phyloP scores from a whole-genome alignment of 2,797 vertebrate genomes.

The Setipinna tenuifilis region DNA sequence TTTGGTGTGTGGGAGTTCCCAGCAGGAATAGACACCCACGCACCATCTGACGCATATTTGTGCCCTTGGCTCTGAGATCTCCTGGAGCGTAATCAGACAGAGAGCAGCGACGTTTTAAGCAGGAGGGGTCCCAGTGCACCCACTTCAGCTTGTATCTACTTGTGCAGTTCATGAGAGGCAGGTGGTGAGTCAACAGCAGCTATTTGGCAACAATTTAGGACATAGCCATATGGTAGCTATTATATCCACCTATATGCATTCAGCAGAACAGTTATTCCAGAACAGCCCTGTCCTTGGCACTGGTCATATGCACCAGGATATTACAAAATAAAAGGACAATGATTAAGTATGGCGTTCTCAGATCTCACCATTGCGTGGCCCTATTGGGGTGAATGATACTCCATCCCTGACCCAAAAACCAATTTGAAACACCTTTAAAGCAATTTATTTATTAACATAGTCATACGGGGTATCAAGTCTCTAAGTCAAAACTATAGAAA shows the following conservation, averaged over 20 bases:
- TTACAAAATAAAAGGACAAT: neutral
- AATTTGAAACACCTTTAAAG: too few relatives aligned
- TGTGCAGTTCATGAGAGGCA: neutral
- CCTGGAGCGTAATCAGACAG: neutral
- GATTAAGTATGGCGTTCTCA: neutral
- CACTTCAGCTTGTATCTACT: neutral
- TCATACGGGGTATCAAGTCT: too few relatives aligned
- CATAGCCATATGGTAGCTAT: neutral
- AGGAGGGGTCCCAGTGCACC: neutral
- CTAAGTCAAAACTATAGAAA: too few relatives aligned
- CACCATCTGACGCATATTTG: constrained; percentile 18
- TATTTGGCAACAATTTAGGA: constrained; percentile 9
- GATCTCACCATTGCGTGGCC: too few relatives aligned
- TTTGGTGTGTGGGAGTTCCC: constrained; percentile 50
- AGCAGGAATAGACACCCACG: constrained; percentile 46
- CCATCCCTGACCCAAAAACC: too few relatives aligned
- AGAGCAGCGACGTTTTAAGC: neutral
- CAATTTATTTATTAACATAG: too few relatives aligned
- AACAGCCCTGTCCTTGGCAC: neutral
- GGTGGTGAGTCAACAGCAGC: constrained; percentile 13
- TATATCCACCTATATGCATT: neutral
- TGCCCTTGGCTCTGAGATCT: neutral
- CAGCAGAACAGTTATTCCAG: neutral
- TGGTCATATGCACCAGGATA: neutral
- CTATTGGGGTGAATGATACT: too few relatives aligned